Conservation (phyloP, 30 jellyfish, hydroid and myxozoan species). For the Chrysaora quinquecirrha region DNA sequence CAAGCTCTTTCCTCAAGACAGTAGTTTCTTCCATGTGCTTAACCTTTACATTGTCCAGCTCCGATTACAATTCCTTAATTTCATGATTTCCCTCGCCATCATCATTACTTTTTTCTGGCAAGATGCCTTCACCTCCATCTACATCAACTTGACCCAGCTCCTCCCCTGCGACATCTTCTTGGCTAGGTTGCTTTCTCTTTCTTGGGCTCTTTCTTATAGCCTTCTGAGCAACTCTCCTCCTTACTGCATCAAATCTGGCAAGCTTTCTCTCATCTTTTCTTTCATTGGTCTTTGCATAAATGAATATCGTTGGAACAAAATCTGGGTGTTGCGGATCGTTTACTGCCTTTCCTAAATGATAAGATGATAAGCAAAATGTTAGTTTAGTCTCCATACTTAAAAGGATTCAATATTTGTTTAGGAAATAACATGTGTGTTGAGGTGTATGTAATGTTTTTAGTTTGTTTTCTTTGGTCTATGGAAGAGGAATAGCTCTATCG, state of each 20-base stretch:
- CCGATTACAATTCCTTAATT: not conserved
- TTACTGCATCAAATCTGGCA: not conserved
- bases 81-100: not conserved
- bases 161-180: not conserved
- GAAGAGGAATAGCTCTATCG: no score
- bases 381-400: not conserved
- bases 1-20: not conserved
- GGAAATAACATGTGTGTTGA: not conserved
- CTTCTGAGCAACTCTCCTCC: constrained; percentile 3
- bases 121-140: no score
- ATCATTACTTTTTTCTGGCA: not conserved
- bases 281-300: not conserved
- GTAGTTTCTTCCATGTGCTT: not conserved
- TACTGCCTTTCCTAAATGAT: not conserved
- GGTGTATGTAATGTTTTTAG: no score
- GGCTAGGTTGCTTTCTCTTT: constrained; percentile 1
- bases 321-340: not conserved
- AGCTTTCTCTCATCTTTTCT: not conserved
- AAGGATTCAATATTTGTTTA: not conserved
- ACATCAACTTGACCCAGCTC: not conserved
- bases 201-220: not conserved
- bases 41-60: not conserved
- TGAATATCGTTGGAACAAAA: not conserved
- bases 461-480: no score
- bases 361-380: not conserved